These are phyloP conservation scores for Volucella bombylans DNA, from an alignment of 2,888 invertebrate species.

Conservation along the genomic window DNA sequence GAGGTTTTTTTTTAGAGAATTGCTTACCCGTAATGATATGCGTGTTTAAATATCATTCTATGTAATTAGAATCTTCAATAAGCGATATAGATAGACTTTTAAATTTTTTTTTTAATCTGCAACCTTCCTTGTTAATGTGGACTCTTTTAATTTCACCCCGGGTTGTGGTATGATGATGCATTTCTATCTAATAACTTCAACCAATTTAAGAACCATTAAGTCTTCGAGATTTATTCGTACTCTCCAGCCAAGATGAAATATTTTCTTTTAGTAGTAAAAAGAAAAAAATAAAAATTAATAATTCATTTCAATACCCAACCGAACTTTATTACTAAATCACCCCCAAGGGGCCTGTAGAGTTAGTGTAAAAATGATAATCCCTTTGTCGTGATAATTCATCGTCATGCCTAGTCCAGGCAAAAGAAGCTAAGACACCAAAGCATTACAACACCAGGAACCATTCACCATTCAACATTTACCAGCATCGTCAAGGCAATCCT, in stretches of 20 bases:
- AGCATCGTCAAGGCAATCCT: slow-evolving; percentile 11
- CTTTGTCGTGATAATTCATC: slow-evolving; percentile 82
- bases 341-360: slow-evolving; percentile 62
- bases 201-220: slow-evolving; percentile 68
- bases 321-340: slow-evolving; percentile 72
- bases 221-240: slow-evolving; percentile 50
- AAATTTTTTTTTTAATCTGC: no score
- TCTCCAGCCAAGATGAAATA: slow-evolving; percentile 1
- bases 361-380: slow-evolving; percentile 82
- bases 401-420: slow-evolving; percentile 32
- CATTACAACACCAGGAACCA: no score
- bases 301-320: slow-evolving; percentile 70
- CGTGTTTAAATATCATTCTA: no score
- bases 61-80: no score
- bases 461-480: no score
- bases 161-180: neutral
- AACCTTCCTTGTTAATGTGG: no score
- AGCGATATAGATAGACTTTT: no score
- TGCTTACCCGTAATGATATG: no score
- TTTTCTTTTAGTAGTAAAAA: slow-evolving; percentile 5
- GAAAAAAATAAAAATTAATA: slow-evolving; percentile 56
- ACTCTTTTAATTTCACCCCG: no score
- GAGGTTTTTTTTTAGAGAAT: no score
- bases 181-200: slow-evolving; percentile 45
- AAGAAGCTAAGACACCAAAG: slow-evolving; percentile 24